Evolutionary conservation across 1,140 invertebrate genomes (phyloP), one percentile per base, ranked within the genome.

Genomic region (Hylaeus volcanicus): DNA sequence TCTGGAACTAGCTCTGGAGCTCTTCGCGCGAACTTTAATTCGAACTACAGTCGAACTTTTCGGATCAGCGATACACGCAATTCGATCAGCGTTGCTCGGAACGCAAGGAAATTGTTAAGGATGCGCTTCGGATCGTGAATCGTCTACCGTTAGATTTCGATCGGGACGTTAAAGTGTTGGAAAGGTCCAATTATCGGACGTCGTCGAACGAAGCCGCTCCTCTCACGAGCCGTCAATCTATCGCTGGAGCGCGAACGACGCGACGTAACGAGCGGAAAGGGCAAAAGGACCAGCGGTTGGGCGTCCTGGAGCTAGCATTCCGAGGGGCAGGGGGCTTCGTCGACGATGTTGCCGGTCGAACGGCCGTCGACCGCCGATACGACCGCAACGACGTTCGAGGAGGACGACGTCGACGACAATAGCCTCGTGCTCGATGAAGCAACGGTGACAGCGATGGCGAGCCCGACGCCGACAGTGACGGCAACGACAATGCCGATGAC

Each of bases 181-280:
- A 82, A 78, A 39, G 83, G 66, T 85, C 75, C 84, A 86, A 86
- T 86, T 86, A 86, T 77, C 79, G 76, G 60, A 68, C 70, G 39
- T 53, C 12, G 51, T 64, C 43, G 63, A 61, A 80, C 72, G 55
- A 11, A 45, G 37, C 53, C 41, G 45, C n/a, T 72, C 71, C 55
- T 58, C 56, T 56, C 65, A n/a, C 51, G 51, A 63, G 12, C 63
- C 78, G 68, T 73, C 79, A 56, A 84, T 51, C 63, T 69, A 63
- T 6, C 60, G 11, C 1, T 39, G 63, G 76, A 85, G 73, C 81
- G 81, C 61, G 61, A 72, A 39, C 45, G 63, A 58, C 39, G 45
- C 45, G 63, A 58, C 39, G 61, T 81, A 84, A 84, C 69, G 56
- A 48, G 51, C 58, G 56, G n/a, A 63, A 64, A 64, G 60, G 69